phyloP scores from a whole-genome alignment of 2,797 vertebrate species.

The Decapterus maruadsi region DNA sequence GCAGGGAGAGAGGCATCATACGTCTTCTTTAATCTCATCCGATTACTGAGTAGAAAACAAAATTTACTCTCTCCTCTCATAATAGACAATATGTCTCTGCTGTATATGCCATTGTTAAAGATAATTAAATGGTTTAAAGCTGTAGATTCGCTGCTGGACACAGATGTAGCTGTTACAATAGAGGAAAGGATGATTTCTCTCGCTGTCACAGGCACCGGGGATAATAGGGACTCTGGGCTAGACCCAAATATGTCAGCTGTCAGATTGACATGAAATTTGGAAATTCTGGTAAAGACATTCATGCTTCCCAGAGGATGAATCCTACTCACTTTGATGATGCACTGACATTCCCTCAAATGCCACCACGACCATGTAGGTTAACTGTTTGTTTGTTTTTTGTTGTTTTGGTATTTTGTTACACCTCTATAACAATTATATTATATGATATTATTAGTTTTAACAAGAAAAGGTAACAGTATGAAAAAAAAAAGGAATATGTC shows the following conservation, averaged over 20 bases:
- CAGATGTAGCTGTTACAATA: background rate
- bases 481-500: background rate
- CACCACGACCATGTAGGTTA: background rate
- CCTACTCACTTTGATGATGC: background rate
- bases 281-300: background rate
- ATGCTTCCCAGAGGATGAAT: background rate
- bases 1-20: constrained; percentile 23
- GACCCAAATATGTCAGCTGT: background rate
- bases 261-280: background rate
- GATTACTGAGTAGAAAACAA: constrained; percentile 23
- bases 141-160: background rate
- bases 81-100: background rate
- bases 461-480: background rate
- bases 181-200: background rate
- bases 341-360: background rate
- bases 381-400: no score
- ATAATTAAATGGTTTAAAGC: background rate
- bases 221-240: background rate
- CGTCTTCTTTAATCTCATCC: constrained; percentile 46
- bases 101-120: background rate
- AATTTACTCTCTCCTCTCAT: constrained; percentile 21
- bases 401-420: no score
- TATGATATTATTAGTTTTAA: no score
- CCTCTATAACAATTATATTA: background rate
- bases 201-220: background rate